Evolutionary conservation across 2,888 invertebrate genomes (phyloP).

Genomic region (Autographa gamma): DNA sequence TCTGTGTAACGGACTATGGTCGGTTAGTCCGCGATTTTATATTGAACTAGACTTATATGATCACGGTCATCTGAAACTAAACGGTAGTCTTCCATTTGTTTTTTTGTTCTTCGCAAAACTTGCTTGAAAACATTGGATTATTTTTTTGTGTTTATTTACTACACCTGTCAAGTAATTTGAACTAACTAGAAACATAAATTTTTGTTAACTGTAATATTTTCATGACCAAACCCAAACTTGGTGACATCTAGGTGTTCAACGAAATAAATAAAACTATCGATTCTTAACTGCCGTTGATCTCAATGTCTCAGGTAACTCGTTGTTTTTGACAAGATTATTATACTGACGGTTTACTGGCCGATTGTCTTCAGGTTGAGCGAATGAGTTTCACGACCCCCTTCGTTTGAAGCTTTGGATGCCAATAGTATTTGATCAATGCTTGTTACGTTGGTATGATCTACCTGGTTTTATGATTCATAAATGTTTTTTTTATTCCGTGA

Average conservation of each 20-base stretch:
- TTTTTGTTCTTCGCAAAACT: constrained; percentile 11
- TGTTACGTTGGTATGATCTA: constrained; percentile 62
- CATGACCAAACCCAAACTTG: constrained; percentile 50
- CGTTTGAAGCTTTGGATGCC: constrained; percentile 55
- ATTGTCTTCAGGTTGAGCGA: constrained; percentile 34
- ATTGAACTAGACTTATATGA: constrained; percentile 46
- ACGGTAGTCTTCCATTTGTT: constrained; percentile 13
- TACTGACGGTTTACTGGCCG: constrained; percentile 21
- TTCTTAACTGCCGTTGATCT: constrained; percentile 54
- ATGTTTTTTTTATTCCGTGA: constrained; percentile 76
- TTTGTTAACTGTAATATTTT: constrained; percentile 60
- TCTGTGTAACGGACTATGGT: constrained; percentile 64
- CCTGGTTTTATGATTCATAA: constrained; percentile 77
- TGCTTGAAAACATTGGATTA: constrained; percentile 15
- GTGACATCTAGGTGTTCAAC: constrained; percentile 51
- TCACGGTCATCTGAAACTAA: constrained; percentile 16
- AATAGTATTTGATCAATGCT: constrained; percentile 73
- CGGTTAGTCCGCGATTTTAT: constrained; percentile 51
- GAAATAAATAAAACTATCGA: constrained; percentile 60
- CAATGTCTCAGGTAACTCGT: constrained; percentile 45
- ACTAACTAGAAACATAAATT: constrained; percentile 51
- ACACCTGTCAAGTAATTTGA: constrained; percentile 35
- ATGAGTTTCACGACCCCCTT: constrained; percentile 37
- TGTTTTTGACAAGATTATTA: constrained; percentile 37
- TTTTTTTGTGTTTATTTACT: constrained; percentile 10